Percentiles rank a stretch among this genome's conserved stretches.
These are phyloP conservation scores for Cyprinodon variegatus DNA, from an alignment of 2,113 vertebrate species.

Conservation along the genomic window DNA sequence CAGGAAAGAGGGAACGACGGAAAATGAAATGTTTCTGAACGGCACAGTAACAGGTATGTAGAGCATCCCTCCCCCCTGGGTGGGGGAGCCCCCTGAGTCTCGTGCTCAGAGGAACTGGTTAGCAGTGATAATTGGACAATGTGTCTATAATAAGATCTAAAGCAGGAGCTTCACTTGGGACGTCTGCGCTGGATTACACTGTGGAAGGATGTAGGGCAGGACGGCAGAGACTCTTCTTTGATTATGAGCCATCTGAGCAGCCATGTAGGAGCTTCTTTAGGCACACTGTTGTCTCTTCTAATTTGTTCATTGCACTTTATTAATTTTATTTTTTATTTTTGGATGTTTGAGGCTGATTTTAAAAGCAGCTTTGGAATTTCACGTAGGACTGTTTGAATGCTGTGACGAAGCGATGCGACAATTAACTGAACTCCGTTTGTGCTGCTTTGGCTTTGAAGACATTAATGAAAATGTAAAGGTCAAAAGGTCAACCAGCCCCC, in stretches of 20 bases:
- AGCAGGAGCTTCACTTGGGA: constrained; percentile 69
- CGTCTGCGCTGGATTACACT: constrained; percentile 73
- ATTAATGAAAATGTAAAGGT: too few species aligned
- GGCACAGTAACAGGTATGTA: constrained; percentile 31
- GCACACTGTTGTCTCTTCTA: constrained; percentile 33
- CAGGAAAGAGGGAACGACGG: background rate
- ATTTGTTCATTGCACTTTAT: constrained; percentile 16
- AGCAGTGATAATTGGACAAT: constrained; percentile 75
- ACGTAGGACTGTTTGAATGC: background rate
- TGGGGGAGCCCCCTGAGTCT: constrained; percentile 1
- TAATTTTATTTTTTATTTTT: constrained; percentile 7
- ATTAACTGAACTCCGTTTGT: too few species aligned
- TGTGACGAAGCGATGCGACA: constrained; percentile 49
- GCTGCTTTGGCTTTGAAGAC: too few species aligned
- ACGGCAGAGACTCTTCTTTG: constrained; percentile 77
- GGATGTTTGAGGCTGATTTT: constrained; percentile 4
- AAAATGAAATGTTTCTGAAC: background rate
- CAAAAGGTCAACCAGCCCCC: too few species aligned
- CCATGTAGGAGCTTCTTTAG: constrained; percentile 37
- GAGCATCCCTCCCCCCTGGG: constrained; percentile 8
- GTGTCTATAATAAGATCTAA: constrained; percentile 77
- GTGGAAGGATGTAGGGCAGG: constrained; percentile 75
- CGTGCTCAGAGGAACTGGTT: constrained; percentile 44
- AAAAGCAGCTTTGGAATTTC: background rate
- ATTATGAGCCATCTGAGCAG: constrained; percentile 79